A percentile compares a stretch with the other conserved stretches of the same genome.
Conservation (phyloP, 2,113 vertebrate genomes). For the Electrona antarctica region DNA sequence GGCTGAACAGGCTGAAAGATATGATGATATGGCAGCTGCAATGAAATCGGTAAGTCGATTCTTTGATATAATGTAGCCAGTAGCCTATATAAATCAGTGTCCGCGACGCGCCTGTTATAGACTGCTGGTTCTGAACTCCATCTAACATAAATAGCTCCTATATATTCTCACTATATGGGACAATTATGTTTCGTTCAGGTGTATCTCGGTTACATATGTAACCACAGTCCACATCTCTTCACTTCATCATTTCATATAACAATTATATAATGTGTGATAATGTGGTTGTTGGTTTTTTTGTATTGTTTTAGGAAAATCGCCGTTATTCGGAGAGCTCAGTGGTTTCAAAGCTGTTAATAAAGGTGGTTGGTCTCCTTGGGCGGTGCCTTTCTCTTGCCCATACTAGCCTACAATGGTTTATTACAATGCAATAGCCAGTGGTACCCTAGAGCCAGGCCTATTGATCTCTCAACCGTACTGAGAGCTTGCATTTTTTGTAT, state of each 20-base stretch:
- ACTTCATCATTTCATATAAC: neutral
- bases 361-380: slow-evolving; percentile 69
- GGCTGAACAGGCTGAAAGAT: slow-evolving; percentile 97
- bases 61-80: no score
- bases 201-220: neutral
- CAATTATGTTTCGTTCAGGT: neutral
- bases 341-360: slow-evolving; percentile 21
- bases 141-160: neutral
- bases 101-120: no score
- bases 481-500: slow-evolving; percentile 30
- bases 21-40: slow-evolving; percentile 98
- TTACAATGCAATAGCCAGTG: slow-evolving; percentile 42
- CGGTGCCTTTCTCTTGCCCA: slow-evolving; percentile 76
- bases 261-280: neutral
- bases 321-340: slow-evolving; percentile 4
- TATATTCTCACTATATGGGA: neutral
- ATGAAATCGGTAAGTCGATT: slow-evolving; percentile 96
- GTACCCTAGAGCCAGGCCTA: slow-evolving; percentile 23
- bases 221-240: no score
- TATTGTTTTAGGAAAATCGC: neutral
- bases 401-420: slow-evolving; percentile 32
- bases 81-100: neutral
- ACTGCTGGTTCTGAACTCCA: no score
- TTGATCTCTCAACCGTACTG: neutral
- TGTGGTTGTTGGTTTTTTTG: neutral